Evolutionary conservation across 2,113 vertebrate species (phyloP).

Genomic region (Zingel zingel): DNA sequence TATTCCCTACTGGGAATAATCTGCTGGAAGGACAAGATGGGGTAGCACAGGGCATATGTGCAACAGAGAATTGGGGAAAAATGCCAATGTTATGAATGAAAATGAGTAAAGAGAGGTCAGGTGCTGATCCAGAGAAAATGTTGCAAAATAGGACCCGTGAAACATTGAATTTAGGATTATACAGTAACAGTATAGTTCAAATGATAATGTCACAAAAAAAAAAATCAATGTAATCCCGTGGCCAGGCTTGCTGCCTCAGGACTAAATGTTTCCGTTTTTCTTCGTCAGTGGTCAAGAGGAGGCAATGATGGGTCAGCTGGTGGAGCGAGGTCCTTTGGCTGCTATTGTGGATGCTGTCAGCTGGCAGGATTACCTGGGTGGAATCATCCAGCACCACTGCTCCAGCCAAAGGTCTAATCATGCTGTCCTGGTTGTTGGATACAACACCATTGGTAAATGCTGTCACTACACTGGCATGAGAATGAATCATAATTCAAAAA

Average conservation of each 20-base stretch:
- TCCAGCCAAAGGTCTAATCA: constrained; percentile 92
- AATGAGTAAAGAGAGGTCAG: neutral
- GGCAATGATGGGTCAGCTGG: constrained; percentile 88
- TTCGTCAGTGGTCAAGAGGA: constrained; percentile 86
- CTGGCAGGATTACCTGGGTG: constrained; percentile 96
- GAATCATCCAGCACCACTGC: constrained; percentile 95
- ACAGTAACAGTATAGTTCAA: neutral
- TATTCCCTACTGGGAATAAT: constrained; percentile 23
- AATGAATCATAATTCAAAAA: neutral
- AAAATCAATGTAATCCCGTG: neutral
- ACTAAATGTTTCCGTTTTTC: constrained; percentile 4
- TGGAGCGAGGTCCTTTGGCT: constrained; percentile 88
- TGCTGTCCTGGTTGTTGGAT: constrained; percentile 91
- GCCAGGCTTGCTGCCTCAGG: neutral
- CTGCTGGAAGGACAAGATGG: constrained; percentile 21
- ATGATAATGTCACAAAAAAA: neutral
- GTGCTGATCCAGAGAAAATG: neutral
- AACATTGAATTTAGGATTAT: neutral
- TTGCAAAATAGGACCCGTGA: neutral
- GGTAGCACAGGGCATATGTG: constrained; percentile 26
- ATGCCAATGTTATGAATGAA: neutral
- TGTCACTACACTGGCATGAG: neutral
- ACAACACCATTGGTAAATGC: constrained; percentile 88
- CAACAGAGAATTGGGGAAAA: constrained; percentile 8
- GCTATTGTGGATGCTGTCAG: constrained; percentile 92